Evolutionary conservation across 2,113 vertebrate species (phyloP).

Genomic region (Barbus barbus): DNA sequence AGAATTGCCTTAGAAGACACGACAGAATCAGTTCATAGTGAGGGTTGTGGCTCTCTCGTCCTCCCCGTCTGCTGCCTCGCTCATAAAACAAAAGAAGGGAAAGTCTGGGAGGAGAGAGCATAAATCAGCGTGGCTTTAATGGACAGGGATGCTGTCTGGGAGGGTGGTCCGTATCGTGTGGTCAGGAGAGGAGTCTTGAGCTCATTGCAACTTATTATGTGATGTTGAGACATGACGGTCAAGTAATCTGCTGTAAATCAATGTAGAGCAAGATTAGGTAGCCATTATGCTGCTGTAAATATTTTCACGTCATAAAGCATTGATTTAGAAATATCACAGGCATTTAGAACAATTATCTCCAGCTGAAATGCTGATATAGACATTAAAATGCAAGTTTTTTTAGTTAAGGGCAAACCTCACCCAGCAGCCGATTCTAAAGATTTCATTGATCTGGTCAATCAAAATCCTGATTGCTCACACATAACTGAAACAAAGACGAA

Average conservation of each 20-base stretch:
- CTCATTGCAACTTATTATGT: background rate
- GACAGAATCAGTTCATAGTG: slow-evolving; percentile 30
- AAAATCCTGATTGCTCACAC: background rate
- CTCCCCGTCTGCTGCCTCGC: slow-evolving; percentile 44
- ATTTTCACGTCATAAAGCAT: too few relatives aligned
- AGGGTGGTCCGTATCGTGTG: slow-evolving; percentile 50
- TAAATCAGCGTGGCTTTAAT: slow-evolving; percentile 61
- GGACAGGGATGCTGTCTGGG: slow-evolving; percentile 37
- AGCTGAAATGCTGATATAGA: background rate
- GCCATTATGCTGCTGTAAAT: background rate
- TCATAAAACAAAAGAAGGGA: slow-evolving; percentile 59
- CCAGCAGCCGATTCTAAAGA: background rate
- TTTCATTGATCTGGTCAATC: background rate
- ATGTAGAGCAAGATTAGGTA: background rate
- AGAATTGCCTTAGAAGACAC: slow-evolving; percentile 21
- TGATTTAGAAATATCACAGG: background rate
- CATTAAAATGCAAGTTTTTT: background rate
- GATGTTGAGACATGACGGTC: background rate
- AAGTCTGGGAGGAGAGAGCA: slow-evolving; percentile 45
- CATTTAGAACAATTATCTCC: background rate
- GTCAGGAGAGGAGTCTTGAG: background rate
- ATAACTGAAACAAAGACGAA: background rate
- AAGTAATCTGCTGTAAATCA: slow-evolving; percentile 7
- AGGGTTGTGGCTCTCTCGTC: slow-evolving; percentile 41
- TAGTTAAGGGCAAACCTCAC: background rate